A percentile compares a stretch with the other conserved stretches of the same genome.
Conservation (phyloP, 2,797 vertebrate genomes). For the Sardinella longiceps region DNA sequence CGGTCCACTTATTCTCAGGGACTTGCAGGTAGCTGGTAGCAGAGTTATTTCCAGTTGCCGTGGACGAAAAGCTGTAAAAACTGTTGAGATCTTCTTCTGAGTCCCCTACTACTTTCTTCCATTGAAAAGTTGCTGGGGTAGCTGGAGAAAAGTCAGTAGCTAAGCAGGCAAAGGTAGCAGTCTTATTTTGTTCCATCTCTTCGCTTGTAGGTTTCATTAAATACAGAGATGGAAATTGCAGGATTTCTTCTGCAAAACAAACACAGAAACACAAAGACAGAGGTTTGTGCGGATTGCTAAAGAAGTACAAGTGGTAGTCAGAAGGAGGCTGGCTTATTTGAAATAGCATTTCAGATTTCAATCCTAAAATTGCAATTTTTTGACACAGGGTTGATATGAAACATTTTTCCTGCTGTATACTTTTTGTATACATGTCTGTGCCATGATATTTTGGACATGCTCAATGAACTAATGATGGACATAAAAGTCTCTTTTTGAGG, state of each 20-base stretch:
- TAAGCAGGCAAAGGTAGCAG: constrained; percentile 71
- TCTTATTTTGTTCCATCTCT: constrained; percentile 44
- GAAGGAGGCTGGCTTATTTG: neutral
- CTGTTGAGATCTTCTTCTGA: fast-evolving
- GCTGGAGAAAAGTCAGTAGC: constrained; percentile 73
- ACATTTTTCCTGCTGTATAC: neutral
- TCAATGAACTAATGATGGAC: neutral
- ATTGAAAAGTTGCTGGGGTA: constrained; percentile 64
- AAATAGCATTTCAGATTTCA: neutral
- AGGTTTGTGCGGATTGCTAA: constrained; percentile 47
- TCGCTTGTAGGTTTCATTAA: constrained; percentile 60
- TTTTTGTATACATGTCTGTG: neutral
- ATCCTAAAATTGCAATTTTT: neutral
- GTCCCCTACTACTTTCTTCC: constrained; percentile 53
- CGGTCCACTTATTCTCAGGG: fast-evolving
- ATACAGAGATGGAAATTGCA: constrained; percentile 64
- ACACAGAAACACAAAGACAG: constrained; percentile 61
- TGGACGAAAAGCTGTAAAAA: neutral
- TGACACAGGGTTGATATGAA: neutral
- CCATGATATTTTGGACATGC: neutral
- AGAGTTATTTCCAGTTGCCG: neutral
- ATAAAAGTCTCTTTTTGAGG: neutral
- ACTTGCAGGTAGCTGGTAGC: constrained; percentile 62
- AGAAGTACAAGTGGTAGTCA: neutral
- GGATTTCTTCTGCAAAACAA: constrained; percentile 61